Evolutionary conservation across 2,888 invertebrate species (phyloP).

Genomic region (Conomelus anceps): DNA sequence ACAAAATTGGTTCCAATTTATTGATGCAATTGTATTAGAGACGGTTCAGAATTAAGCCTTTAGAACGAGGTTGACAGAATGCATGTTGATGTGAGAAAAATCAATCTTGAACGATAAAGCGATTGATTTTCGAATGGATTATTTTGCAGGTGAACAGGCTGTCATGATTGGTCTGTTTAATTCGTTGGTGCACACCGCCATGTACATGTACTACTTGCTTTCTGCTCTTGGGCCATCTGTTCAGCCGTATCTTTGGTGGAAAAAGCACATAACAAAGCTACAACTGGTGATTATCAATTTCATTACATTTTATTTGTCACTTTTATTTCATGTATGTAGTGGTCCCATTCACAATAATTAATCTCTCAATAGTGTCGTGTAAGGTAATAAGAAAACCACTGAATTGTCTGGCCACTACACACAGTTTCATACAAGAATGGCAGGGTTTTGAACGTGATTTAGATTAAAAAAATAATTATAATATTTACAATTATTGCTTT

Average conservation of each 20-base stretch:
- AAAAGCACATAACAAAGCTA: constrained; percentile 48
- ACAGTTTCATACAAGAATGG: too few relatives aligned
- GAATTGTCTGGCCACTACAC: too few relatives aligned
- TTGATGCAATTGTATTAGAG: not conserved
- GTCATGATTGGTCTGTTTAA: constrained; percentile 47
- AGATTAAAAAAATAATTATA: too few relatives aligned
- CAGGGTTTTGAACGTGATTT: too few relatives aligned
- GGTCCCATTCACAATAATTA: too few relatives aligned
- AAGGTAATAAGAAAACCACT: too few relatives aligned
- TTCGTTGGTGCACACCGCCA: constrained; percentile 47
- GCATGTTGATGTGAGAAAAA: not conserved
- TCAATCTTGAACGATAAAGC: not conserved
- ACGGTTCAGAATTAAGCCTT: not conserved
- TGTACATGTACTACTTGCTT: constrained; percentile 49
- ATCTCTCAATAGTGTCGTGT: too few relatives aligned
- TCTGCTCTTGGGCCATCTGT: constrained; percentile 47
- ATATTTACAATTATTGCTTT: too few relatives aligned
- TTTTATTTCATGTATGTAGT: too few relatives aligned
- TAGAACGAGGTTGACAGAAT: not conserved
- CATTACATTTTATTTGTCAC: not conserved
- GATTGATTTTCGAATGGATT: not conserved
- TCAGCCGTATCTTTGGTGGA: constrained; percentile 50
- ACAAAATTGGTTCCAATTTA: not conserved
- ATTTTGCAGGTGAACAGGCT: constrained; percentile 42
- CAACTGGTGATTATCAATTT: constrained; percentile 41